These are phyloP conservation scores for Pristionchus exspectatus DNA, from an alignment of 2,888 invertebrate species.

Conservation along the genomic window DNA sequence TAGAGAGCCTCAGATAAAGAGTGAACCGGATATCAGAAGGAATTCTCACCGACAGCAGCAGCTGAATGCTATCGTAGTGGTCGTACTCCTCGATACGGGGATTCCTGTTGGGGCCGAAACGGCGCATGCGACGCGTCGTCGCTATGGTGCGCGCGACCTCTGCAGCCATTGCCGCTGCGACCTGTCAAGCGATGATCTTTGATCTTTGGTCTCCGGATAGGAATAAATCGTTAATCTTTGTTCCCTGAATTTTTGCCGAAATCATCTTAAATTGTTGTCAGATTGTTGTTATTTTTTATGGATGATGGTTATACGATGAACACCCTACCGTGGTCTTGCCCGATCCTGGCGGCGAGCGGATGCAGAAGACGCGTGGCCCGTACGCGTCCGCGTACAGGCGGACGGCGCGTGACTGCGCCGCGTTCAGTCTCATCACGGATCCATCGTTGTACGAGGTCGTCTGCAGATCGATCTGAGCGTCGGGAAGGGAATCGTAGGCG, in stretches of 20 bases:
- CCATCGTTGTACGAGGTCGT: background rate
- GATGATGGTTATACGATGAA: background rate
- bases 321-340: background rate
- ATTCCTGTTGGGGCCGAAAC: background rate
- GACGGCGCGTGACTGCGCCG: conserved; percentile 8
- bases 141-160: background rate
- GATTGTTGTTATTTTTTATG: too few species aligned
- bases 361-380: background rate
- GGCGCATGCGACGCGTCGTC: background rate
- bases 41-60: background rate
- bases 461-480: background rate
- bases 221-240: background rate
- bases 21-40: background rate
- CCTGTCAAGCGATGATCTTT: background rate
- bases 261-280: too few species aligned
- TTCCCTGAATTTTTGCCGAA: too few species aligned
- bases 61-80: background rate
- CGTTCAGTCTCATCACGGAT: background rate
- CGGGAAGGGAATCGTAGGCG: background rate
- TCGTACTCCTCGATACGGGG: background rate
- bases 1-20: too few species aligned
- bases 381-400: background rate
- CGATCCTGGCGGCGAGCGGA: conserved; percentile 10
- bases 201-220: too few species aligned
- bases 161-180: conserved; percentile 12